These are phyloP conservation scores for Lichenostomus cassidix DNA, from an alignment of 2,113 vertebrate species.

Conservation along the genomic window DNA sequence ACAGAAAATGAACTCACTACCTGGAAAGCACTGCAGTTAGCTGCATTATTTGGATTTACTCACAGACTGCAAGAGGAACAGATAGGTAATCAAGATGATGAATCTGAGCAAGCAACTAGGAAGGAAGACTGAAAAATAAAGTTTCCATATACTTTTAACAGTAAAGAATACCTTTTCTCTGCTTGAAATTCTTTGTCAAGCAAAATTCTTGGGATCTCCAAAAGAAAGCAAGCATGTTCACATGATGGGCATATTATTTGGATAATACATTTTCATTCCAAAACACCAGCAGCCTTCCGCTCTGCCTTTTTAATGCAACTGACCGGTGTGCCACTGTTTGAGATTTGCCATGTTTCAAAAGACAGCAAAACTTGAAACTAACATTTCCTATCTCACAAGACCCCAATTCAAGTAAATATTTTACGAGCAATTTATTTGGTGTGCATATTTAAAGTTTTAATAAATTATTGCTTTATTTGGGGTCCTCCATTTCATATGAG, in stretches of 20 bases:
- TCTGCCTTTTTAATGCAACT: background rate
- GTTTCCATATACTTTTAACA: background rate
- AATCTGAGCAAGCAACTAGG: background rate
- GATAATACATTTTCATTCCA: background rate
- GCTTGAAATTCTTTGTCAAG: background rate
- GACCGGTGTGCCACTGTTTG: background rate
- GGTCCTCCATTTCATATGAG: background rate
- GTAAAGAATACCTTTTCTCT: background rate
- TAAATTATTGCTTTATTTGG: background rate
- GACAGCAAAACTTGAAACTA: background rate
- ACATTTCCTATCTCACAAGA: background rate
- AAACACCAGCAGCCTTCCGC: background rate
- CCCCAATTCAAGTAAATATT: background rate
- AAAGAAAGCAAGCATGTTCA: background rate
- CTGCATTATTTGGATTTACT: background rate
- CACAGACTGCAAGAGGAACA: background rate
- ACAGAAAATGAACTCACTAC: background rate
- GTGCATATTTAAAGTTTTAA: background rate
- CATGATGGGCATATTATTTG: background rate
- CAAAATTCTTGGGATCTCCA: background rate
- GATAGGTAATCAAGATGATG: background rate
- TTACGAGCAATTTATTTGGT: background rate
- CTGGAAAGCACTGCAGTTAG: background rate
- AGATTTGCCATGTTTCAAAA: background rate
- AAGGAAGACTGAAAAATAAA: background rate